These are phyloP conservation scores for Chironomus striatipennis DNA, from an alignment of 1,140 invertebrate genomes.

Conservation along the genomic window DNA sequence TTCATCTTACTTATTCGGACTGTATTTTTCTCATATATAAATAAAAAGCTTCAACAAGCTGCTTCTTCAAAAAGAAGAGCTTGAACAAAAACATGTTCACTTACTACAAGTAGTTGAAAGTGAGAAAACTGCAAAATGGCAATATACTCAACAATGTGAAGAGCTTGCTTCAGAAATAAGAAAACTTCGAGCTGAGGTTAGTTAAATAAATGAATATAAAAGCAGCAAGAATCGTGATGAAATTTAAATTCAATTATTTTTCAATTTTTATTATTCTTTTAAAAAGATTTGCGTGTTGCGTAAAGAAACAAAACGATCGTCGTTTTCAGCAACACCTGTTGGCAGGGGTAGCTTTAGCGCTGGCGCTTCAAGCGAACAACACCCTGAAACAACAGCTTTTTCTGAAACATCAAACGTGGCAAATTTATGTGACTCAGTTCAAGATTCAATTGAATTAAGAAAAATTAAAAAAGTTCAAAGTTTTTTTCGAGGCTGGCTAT, in stretches of 20 bases:
- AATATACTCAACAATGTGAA: constrained; percentile 88
- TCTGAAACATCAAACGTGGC: constrained; percentile 26
- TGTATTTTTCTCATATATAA: no score
- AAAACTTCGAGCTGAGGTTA: constrained; percentile 79
- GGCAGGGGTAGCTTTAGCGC: constrained; percentile 26
- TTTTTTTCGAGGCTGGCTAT: constrained; percentile 90
- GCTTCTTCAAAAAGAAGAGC: constrained; percentile 80
- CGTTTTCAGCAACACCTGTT: constrained; percentile 23
- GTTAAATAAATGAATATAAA: neutral
- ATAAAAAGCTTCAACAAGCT: constrained; percentile 81
- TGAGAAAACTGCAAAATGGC: constrained; percentile 87
- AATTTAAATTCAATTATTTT: neutral
- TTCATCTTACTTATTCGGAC: constrained; percentile 36
- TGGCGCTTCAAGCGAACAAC: constrained; percentile 26
- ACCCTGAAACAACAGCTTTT: constrained; percentile 29
- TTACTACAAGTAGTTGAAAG: constrained; percentile 86
- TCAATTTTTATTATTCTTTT: neutral
- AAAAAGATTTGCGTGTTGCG: constrained; percentile 70
- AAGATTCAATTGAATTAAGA: constrained; percentile 61
- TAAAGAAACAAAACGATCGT: constrained; percentile 55
- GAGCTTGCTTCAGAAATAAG: constrained; percentile 82
- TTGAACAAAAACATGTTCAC: constrained; percentile 90
- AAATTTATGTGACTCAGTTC: constrained; percentile 33
- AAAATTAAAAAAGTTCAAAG: constrained; percentile 90
- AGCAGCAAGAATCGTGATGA: neutral